A percentile compares a stretch with the other conserved stretches of the same genome.
Conservation (phyloP, 2,113 vertebrate genomes). For the Entosphenus tridentatus region DNA sequence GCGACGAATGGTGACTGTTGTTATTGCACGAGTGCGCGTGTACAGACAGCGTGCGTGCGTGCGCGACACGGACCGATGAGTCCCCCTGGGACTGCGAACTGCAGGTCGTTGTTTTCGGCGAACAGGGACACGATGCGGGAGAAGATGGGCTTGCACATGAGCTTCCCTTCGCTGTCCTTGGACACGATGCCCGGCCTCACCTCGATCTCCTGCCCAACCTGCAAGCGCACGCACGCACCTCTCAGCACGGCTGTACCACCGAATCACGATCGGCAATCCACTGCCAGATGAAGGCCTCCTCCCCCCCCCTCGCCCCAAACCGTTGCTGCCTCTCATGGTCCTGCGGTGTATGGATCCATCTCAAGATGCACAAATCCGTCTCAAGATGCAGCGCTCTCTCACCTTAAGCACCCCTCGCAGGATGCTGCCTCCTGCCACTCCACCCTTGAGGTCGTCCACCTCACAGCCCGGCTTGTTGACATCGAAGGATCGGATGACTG, state of each 20-base stretch:
- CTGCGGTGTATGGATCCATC: no score
- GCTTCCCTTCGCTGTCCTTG: conserved; percentile 92
- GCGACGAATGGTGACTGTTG: no score
- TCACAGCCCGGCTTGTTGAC: conserved; percentile 98
- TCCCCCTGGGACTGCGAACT: conserved; percentile 80
- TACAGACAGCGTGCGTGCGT: neutral
- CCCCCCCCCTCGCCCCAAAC: no score
- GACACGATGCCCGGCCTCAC: conserved; percentile 92
- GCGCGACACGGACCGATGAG: conserved; percentile 47
- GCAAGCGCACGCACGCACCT: conserved; percentile 7
- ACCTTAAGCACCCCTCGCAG: conserved; percentile 95
- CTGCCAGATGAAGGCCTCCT: no score
- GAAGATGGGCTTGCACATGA: conserved; percentile 99
- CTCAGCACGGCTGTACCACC: no score
- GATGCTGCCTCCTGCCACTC: conserved; percentile 92
- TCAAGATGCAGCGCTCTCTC: conserved; percentile 1
- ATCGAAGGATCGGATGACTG: conserved; percentile 93
- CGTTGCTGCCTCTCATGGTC: no score
- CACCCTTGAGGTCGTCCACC: conserved; percentile 89
- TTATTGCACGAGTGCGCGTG: no score
- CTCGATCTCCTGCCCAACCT: conserved; percentile 95
- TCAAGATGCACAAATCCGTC: no score
- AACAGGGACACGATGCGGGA: conserved; percentile 97
- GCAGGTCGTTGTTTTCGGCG: conserved; percentile 88
- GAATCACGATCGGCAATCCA: no score